phyloP scores from a whole-genome alignment of 2,797 vertebrate species.

The Kryptolebias ocellatus region DNA sequence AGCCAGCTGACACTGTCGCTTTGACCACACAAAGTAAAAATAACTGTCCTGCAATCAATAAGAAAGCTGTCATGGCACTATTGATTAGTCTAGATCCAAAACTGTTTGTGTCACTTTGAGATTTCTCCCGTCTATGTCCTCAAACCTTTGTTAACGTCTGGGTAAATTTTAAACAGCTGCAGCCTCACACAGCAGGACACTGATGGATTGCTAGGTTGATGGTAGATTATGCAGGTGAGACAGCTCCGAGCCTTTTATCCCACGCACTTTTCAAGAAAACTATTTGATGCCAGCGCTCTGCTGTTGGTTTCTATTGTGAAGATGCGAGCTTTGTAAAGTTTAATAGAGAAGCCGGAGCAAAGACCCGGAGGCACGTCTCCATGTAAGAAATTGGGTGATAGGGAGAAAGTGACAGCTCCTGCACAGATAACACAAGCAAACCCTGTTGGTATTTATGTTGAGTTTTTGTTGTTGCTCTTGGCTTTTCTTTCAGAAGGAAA shows the following conservation, averaged over 20 bases:
- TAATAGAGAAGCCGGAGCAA: conserved; percentile 31
- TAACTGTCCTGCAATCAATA: conserved; percentile 53
- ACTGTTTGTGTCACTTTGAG: conserved; percentile 47
- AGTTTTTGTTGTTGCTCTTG: conserved; percentile 35
- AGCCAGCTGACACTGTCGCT: conserved; percentile 41
- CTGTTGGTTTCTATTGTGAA: conserved; percentile 39
- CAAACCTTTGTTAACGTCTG: conserved; percentile 43
- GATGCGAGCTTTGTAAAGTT: conserved; percentile 48
- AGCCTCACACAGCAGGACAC: conserved; percentile 42
- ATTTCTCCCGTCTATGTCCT: conserved; percentile 41
- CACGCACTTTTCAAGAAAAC: conserved; percentile 54
- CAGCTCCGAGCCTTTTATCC: conserved; percentile 69
- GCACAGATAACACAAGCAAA: conserved; percentile 34
- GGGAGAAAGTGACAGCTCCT: conserved; percentile 33
- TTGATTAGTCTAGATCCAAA: conserved; percentile 60
- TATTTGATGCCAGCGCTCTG: conserved; percentile 33
- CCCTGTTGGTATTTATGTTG: conserved; percentile 35
- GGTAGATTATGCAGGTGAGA: conserved; percentile 71
- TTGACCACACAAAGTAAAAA: conserved; percentile 43
- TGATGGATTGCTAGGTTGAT: conserved; percentile 68
- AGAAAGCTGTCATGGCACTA: conserved; percentile 50
- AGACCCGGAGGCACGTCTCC: conserved; percentile 35
- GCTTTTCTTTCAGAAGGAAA: conserved; percentile 37
- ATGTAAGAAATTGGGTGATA: conserved; percentile 29
- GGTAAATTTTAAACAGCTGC: conserved; percentile 45